Percentiles rank a stretch among this genome's conserved stretches.
Evolutionary conservation across 2,113 vertebrate genomes (phyloP).

Genomic region (Falco punctatus): DNA sequence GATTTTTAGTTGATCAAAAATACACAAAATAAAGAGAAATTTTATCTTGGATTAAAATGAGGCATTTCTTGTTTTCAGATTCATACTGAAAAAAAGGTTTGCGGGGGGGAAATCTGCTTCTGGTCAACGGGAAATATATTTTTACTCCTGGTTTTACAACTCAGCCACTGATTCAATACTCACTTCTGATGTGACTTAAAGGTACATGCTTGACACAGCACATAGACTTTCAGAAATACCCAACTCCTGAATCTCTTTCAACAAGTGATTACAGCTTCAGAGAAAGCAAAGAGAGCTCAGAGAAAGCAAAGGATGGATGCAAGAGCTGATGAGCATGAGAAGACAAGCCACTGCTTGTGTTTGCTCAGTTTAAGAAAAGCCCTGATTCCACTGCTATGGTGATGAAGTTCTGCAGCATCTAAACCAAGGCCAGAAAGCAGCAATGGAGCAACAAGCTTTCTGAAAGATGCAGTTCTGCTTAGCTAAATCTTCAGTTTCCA

Average conservation of each 20-base stretch:
- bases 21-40: not conserved
- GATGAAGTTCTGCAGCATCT: not conserved
- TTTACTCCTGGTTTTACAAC: not conserved
- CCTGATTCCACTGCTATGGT: fast-evolving
- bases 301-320: not conserved
- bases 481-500: not conserved
- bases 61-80: not conserved
- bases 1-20: not conserved
- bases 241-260: not conserved
- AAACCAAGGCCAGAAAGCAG: not conserved
- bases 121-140: not conserved
- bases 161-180: not conserved
- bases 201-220: not conserved
- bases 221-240: not conserved
- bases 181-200: not conserved
- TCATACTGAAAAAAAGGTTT: not conserved
- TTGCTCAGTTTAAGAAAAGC: not conserved
- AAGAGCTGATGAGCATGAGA: not conserved
- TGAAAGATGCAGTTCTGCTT: not conserved
- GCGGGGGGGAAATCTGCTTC: fast-evolving
- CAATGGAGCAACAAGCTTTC: not conserved
- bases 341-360: not conserved
- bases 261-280: not conserved
- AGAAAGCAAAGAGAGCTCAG: not conserved
- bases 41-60: not conserved